These are phyloP conservation scores for Onthophagus sagittarius DNA, from an alignment of 2,888 invertebrate genomes.

Conservation along the genomic window DNA sequence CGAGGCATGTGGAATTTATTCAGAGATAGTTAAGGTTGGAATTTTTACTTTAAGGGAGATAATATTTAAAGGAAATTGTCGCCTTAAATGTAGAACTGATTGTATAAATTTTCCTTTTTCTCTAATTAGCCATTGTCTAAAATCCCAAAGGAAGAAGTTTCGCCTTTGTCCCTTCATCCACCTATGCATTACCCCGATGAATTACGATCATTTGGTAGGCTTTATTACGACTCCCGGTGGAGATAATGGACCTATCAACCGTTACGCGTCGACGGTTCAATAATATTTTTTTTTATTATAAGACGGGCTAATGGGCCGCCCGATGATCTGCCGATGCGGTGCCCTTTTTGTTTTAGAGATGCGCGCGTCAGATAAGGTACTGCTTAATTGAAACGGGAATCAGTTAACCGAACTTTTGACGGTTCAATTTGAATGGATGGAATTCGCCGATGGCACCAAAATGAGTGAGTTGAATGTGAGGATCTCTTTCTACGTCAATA, in stretches of 20 bases:
- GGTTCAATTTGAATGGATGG: neutral
- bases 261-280: slow-evolving; percentile 7
- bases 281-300: slow-evolving; percentile 1
- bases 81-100: neutral
- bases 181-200: slow-evolving; percentile 29
- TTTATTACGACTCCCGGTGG: slow-evolving; percentile 12
- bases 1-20: neutral
- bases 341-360: neutral
- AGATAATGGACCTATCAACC: slow-evolving; percentile 11
- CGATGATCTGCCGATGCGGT: neutral
- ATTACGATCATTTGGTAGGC: slow-evolving; percentile 27
- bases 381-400: neutral
- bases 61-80: neutral
- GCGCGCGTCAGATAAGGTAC: neutral
- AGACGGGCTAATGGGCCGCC: neutral
- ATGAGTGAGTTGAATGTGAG: neutral
- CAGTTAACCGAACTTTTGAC: neutral
- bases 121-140: slow-evolving; percentile 5
- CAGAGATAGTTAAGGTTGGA: neutral
- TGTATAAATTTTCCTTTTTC: neutral
- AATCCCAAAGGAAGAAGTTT: neutral
- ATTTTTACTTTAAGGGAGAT: neutral
- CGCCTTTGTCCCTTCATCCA: slow-evolving; percentile 9
- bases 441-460: neutral
- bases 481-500: neutral